These are phyloP conservation scores for Megaceryle alcyon DNA, from an alignment of 2,797 vertebrate genomes.

Conservation along the genomic window DNA sequence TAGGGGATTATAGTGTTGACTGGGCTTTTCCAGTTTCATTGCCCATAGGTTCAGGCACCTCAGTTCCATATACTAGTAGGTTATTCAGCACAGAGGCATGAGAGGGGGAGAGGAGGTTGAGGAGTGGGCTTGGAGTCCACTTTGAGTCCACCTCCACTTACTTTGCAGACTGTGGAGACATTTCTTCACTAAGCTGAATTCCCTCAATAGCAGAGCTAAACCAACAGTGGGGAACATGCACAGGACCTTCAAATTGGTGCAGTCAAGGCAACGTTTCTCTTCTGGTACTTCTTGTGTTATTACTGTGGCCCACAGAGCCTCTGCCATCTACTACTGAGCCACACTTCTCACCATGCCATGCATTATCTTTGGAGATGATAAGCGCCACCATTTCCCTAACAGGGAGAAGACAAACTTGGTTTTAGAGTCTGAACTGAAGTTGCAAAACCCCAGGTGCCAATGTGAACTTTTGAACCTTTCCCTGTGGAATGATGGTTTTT, in stretches of 20 bases:
- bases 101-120: neutral
- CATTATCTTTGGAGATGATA: neutral
- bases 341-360: neutral
- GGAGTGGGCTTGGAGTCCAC: neutral
- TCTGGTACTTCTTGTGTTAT: neutral
- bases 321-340: neutral
- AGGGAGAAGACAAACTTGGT: neutral
- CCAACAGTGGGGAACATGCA: neutral
- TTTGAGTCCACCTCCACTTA: neutral
- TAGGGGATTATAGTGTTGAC: neutral
- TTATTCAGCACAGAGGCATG: neutral
- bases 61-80: neutral
- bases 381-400: neutral
- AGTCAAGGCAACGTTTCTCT: neutral
- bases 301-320: neutral
- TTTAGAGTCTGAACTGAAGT: neutral
- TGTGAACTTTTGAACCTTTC: neutral
- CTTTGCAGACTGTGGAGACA: fast-evolving
- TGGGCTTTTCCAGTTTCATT: neutral
- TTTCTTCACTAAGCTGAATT: neutral
- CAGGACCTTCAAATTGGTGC: neutral
- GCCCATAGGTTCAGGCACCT: neutral
- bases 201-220: neutral
- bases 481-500: neutral
- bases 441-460: neutral